Evolutionary conservation across 2,888 invertebrate species (phyloP).

Genomic region (Conistra vaccinii): DNA sequence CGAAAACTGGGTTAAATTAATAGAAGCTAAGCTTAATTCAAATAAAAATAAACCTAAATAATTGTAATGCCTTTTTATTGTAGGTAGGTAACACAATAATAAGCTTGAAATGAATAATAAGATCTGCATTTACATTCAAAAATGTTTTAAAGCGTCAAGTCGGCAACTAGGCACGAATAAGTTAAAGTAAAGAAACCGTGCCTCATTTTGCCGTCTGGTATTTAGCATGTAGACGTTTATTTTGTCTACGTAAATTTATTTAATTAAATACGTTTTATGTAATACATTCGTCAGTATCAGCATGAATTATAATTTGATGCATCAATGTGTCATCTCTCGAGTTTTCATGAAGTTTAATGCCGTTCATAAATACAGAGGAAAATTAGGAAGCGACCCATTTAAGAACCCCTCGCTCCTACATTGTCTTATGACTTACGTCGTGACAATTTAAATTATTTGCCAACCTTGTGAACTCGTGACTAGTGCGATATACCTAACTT

Average conservation of each 20-base stretch:
- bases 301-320: slow-evolving; percentile 8
- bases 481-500: slow-evolving; percentile 16
- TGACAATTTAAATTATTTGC: slow-evolving; percentile 49
- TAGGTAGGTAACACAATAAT: slow-evolving; percentile 19
- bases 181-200: slow-evolving; percentile 25
- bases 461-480: slow-evolving; percentile 37
- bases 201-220: slow-evolving; percentile 36
- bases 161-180: not conserved
- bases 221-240: slow-evolving; percentile 29
- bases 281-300: not conserved
- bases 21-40: slow-evolving; percentile 82
- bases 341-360: slow-evolving; percentile 16
- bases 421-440: slow-evolving; percentile 38
- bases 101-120: not conserved
- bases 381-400: slow-evolving; percentile 59
- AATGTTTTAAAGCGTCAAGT: not conserved
- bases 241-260: slow-evolving; percentile 36
- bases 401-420: slow-evolving; percentile 52
- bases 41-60: slow-evolving; percentile 75
- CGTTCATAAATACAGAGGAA: slow-evolving; percentile 36
- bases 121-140: slow-evolving; percentile 3
- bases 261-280: not conserved
- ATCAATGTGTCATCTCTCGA: slow-evolving; percentile 1
- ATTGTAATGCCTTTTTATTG: slow-evolving; percentile 25
- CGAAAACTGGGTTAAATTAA: slow-evolving; percentile 85